Conservation (phyloP, 2,113 vertebrate species). For the Otus sunia region DNA sequence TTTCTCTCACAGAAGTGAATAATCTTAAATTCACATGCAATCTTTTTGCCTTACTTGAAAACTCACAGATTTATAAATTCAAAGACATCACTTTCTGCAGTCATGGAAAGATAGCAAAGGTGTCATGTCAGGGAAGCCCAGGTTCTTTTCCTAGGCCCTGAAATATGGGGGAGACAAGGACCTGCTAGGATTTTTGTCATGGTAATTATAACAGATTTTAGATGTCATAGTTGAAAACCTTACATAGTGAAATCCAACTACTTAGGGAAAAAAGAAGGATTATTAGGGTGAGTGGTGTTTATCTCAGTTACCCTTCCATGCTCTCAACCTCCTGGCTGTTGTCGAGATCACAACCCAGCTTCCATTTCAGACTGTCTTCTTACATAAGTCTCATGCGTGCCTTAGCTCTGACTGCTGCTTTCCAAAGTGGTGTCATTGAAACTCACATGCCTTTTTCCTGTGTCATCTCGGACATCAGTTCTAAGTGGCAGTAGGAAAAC, state of each 20-base stretch:
- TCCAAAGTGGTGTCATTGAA: background rate
- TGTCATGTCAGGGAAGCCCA: background rate
- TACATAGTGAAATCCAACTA: background rate
- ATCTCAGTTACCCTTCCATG: background rate
- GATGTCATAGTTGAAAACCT: background rate
- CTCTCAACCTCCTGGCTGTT: background rate
- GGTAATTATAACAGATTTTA: background rate
- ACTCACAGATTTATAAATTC: background rate
- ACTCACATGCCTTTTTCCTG: background rate
- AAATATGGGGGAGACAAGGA: background rate
- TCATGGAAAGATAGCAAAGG: background rate
- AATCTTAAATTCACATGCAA: slow-evolving; percentile 31
- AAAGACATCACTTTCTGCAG: background rate
- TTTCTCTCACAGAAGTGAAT: slow-evolving; percentile 51
- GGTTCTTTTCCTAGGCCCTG: background rate
- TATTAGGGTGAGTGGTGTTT: background rate
- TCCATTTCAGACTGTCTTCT: background rate
- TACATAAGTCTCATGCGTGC: background rate
- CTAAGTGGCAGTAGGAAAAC: background rate
- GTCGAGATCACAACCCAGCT: background rate
- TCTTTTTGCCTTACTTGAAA: slow-evolving; percentile 47
- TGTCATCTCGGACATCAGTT: background rate
- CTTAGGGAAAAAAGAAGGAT: background rate
- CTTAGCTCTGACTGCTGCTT: background rate
- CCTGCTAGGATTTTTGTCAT: background rate